Evolutionary conservation across 2,888 invertebrate genomes (phyloP).

Genomic region (Hypsopygia costalis): DNA sequence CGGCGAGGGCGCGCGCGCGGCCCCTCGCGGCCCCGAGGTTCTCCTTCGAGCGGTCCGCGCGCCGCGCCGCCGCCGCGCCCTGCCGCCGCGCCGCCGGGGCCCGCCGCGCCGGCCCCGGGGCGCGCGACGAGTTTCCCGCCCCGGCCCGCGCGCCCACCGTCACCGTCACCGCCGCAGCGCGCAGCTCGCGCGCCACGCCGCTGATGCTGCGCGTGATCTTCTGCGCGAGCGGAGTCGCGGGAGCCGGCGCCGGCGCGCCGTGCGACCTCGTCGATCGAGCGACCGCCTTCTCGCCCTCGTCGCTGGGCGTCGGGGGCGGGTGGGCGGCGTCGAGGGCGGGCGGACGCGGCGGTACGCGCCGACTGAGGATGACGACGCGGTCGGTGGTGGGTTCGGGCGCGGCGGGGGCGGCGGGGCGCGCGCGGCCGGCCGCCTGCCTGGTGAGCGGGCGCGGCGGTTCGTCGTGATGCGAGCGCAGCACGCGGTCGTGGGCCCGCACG

Average conservation of each 20-base stretch:
- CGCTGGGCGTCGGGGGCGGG: slow-evolving; percentile 21
- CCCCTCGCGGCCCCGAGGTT: slow-evolving; percentile 58
- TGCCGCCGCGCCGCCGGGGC: slow-evolving; percentile 56
- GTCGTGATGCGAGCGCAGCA: slow-evolving; percentile 70
- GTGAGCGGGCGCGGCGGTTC: slow-evolving; percentile 48
- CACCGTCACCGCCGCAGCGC: slow-evolving; percentile 32
- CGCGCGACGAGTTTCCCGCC: slow-evolving; percentile 67
- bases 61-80: slow-evolving; percentile 25
- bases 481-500: slow-evolving; percentile 47
- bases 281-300: slow-evolving; percentile 18
- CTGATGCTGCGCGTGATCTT: slow-evolving; percentile 20
- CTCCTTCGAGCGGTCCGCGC: slow-evolving; percentile 65
- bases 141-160: slow-evolving; percentile 47
- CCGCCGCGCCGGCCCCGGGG: slow-evolving; percentile 63
- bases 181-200: slow-evolving; percentile 19
- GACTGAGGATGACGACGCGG: slow-evolving; percentile 56
- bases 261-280: slow-evolving; percentile 40
- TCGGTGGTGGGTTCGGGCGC: slow-evolving; percentile 32
- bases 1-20: slow-evolving; percentile 50
- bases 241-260: slow-evolving; percentile 28
- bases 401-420: slow-evolving; percentile 25
- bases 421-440: slow-evolving; percentile 35
- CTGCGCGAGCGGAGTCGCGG: slow-evolving; percentile 20
- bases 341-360: slow-evolving; percentile 38
- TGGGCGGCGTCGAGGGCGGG: slow-evolving; percentile 19